These are phyloP conservation scores for Drosophila azteca DNA, from an alignment of 1,140 invertebrate genomes.

Conservation along the genomic window DNA sequence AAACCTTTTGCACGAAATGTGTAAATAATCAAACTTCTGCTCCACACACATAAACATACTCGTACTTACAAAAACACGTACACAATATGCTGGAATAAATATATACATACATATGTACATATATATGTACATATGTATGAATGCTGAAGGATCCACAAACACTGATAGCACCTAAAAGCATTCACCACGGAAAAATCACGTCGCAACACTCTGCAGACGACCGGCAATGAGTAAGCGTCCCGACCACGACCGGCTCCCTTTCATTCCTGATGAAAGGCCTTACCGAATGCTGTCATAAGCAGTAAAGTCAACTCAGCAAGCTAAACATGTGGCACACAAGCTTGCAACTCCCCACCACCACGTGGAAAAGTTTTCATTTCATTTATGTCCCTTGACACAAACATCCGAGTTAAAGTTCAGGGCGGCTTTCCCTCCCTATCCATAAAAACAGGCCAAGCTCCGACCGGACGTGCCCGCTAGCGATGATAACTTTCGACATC, in stretches of 20 bases:
- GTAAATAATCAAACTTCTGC: constrained; percentile 58
- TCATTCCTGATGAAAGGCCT: constrained; percentile 2
- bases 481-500: background rate
- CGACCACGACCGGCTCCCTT: background rate
- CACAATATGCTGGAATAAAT: too few relatives aligned
- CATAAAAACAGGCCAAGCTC: background rate
- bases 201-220: constrained; percentile 36
- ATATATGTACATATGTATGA: too few relatives aligned
- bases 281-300: constrained; percentile 24
- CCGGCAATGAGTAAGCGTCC: background rate
- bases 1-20: constrained; percentile 40
- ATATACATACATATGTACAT: too few relatives aligned
- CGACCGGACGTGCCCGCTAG: background rate
- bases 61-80: background rate
- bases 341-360: constrained; percentile 39
- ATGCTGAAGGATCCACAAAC: too few relatives aligned
- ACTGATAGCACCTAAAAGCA: too few relatives aligned
- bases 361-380: constrained; percentile 54
- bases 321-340: constrained; percentile 48
- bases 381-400: constrained; percentile 53
- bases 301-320: constrained; percentile 29
- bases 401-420: constrained; percentile 53
- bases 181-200: constrained; percentile 39
- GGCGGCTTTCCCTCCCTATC: constrained; percentile 7
- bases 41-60: constrained; percentile 7